phyloP scores from a whole-genome alignment of 2,888 invertebrate genomes.

The Platerodrilus igneus region DNA sequence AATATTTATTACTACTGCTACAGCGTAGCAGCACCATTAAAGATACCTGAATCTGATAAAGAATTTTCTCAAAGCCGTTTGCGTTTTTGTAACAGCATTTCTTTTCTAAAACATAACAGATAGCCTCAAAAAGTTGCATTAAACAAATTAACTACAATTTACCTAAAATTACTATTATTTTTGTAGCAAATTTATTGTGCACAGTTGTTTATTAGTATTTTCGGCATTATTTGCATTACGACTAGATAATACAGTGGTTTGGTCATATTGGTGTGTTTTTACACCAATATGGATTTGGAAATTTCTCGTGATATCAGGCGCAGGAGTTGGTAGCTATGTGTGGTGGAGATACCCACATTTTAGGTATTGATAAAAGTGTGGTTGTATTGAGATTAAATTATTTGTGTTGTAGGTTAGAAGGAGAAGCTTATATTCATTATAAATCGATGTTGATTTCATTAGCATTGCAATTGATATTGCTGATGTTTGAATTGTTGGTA shows the following conservation, averaged over 20 bases:
- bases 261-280: conserved; percentile 96
- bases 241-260: conserved; percentile 81
- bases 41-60: no score
- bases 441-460: conserved; percentile 97
- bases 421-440: conserved; percentile 94
- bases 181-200: conserved; percentile 95
- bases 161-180: no score
- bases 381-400: background rate
- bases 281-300: conserved; percentile 98
- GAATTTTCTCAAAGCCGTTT: no score
- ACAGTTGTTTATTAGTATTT: conserved; percentile 87
- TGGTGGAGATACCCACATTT: conserved; percentile 97
- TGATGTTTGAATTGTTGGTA: conserved; percentile 94
- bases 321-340: conserved; percentile 85
- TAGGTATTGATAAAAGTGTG: conserved; percentile 54
- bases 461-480: conserved; percentile 86
- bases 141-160: no score
- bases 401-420: conserved; percentile 70
- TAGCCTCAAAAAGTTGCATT: no score
- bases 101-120: no score
- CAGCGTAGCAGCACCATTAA: no score
- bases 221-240: conserved; percentile 85
- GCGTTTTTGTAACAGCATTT: no score
- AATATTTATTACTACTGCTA: no score
- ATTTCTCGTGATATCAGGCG: conserved; percentile 82